Conservation (phyloP, 2,113 vertebrate species). For the Bubo blakistoni region DNA sequence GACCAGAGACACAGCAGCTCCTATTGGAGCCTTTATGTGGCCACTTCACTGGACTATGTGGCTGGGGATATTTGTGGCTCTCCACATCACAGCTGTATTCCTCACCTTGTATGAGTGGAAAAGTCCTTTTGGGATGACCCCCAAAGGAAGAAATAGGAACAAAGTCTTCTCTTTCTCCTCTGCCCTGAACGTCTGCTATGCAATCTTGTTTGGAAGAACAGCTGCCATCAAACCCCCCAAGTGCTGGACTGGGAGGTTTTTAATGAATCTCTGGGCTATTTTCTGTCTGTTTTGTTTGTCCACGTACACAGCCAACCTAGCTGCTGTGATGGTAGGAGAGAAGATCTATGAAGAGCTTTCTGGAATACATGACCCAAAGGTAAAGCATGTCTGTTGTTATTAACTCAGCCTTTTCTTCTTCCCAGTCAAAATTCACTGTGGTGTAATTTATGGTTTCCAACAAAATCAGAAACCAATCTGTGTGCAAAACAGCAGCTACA, state of each 20-base stretch:
- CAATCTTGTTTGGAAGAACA: conserved; percentile 85
- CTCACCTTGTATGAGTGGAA: conserved; percentile 86
- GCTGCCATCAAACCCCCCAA: conserved; percentile 84
- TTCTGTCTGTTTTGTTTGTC: conserved; percentile 88
- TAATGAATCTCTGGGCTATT: conserved; percentile 89
- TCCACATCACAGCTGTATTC: conserved; percentile 84
- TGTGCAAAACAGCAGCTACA: not conserved
- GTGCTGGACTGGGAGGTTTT: conserved; percentile 86
- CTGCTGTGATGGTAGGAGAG: conserved; percentile 89
- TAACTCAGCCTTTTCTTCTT: conserved; percentile 17
- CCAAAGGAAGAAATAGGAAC: conserved; percentile 79
- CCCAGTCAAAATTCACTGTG: not conserved
- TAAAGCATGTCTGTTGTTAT: conserved; percentile 51
- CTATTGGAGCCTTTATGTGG: conserved; percentile 88
- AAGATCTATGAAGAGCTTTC: conserved; percentile 88
- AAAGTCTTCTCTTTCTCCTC: conserved; percentile 86
- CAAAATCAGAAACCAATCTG: not conserved
- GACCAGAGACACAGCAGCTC: conserved; percentile 82
- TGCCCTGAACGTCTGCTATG: conserved; percentile 83
- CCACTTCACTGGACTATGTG: conserved; percentile 88
- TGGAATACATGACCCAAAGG: conserved; percentile 89
- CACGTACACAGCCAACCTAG: conserved; percentile 83
- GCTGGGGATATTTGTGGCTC: conserved; percentile 84
- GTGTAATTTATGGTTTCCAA: not conserved
- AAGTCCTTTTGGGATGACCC: conserved; percentile 85